phyloP scores from a whole-genome alignment of 2,888 invertebrate species.

The Eupithecia subumbrata region DNA sequence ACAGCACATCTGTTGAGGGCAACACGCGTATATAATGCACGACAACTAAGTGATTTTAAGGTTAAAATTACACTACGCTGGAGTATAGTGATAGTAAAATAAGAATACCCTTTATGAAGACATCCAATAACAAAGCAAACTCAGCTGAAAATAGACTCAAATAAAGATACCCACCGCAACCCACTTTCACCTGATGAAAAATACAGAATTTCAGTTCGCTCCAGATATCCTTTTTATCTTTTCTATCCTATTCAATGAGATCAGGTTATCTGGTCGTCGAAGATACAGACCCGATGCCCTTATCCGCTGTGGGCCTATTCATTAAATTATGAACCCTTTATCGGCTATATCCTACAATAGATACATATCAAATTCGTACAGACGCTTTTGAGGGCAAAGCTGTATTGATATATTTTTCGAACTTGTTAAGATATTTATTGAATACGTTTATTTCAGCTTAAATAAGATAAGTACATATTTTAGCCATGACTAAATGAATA shows the following conservation, averaged over 20 bases:
- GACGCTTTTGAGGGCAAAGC: too few relatives aligned
- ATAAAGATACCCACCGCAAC: background rate
- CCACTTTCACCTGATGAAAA: background rate
- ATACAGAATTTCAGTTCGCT: background rate
- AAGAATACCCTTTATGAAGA: background rate
- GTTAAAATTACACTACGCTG: too few relatives aligned
- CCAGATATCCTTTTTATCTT: constrained; percentile 4
- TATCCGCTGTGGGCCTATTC: constrained; percentile 34
- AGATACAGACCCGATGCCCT: constrained; percentile 27
- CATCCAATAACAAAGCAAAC: background rate
- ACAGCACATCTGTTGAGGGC: too few relatives aligned
- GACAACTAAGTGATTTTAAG: too few relatives aligned
- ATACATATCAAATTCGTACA: background rate
- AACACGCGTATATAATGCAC: too few relatives aligned
- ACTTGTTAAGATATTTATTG: background rate
- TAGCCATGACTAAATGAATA: too few relatives aligned
- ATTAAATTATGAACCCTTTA: constrained; percentile 40
- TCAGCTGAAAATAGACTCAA: background rate
- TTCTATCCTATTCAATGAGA: constrained; percentile 24
- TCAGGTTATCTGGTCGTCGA: constrained; percentile 22
- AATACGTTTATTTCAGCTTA: too few relatives aligned
- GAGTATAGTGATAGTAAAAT: too few relatives aligned
- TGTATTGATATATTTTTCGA: background rate
- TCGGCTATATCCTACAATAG: constrained; percentile 18
- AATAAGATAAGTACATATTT: too few relatives aligned